phyloP scores from a whole-genome alignment of 2,888 invertebrate species.

The Corythucha ciliata region DNA sequence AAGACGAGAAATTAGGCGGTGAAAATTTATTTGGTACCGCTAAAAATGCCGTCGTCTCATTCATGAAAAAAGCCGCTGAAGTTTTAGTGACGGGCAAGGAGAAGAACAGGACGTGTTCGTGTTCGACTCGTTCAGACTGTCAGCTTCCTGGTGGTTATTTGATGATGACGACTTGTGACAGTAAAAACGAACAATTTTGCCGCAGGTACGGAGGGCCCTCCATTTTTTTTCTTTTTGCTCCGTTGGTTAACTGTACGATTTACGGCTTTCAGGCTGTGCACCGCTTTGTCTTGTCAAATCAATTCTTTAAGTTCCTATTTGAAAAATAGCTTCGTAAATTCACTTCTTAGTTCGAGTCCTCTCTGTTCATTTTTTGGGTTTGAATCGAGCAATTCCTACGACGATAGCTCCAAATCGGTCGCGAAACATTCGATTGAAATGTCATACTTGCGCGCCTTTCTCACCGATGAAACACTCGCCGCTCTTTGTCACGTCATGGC shows the following conservation, averaged over 20 bases:
- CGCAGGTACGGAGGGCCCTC: constrained; percentile 39
- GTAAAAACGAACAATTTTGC: constrained; percentile 62
- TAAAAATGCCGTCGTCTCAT: constrained; percentile 80
- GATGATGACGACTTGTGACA: constrained; percentile 62
- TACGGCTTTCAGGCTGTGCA: constrained; percentile 50
- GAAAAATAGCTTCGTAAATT: constrained; percentile 50
- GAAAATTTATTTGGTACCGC: constrained; percentile 65
- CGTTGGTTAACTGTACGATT: not conserved
- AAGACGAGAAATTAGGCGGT: constrained; percentile 46
- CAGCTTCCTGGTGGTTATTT: constrained; percentile 64
- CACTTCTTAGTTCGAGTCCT: constrained; percentile 52
- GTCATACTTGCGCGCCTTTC: constrained; percentile 22
- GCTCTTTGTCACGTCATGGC: constrained; percentile 65
- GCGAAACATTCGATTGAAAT: constrained; percentile 16
- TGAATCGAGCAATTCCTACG: constrained; percentile 38
- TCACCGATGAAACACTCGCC: constrained; percentile 52
- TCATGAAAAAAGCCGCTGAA: constrained; percentile 85
- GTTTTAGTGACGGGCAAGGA: constrained; percentile 57
- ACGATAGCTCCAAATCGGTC: not conserved
- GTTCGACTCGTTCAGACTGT: constrained; percentile 43
- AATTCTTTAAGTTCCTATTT: constrained; percentile 53
- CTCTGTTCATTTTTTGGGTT: constrained; percentile 54
- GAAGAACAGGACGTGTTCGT: constrained; percentile 17
- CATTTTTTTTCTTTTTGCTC: constrained; percentile 4
- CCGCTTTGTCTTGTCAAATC: constrained; percentile 61